Percentiles rank a stretch among this genome's conserved stretches.
Conservation (phyloP, 64 coral and sea anemone genomes). For the Pocillopora verrucosa region DNA sequence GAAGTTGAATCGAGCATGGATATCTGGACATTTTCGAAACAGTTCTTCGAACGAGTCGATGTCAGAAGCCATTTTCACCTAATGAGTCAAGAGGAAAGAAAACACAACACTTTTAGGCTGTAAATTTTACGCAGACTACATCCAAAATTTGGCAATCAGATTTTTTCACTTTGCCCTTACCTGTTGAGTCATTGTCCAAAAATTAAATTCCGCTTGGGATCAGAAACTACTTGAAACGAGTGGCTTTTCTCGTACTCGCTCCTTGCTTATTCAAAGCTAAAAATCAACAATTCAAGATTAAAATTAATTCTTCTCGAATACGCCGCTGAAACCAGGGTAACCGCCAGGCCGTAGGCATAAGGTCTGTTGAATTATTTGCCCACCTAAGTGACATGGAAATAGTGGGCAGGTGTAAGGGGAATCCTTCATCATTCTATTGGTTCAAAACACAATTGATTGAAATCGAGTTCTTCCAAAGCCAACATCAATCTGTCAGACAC, state of each 20-base stretch:
- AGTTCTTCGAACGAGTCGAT: background rate
- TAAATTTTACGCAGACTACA: background rate
- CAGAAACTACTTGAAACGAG: background rate
- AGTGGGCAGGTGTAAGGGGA: background rate
- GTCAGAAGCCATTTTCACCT: background rate
- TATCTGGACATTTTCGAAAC: background rate
- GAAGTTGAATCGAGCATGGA: conserved; percentile 8
- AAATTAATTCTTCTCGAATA: conserved; percentile 16
- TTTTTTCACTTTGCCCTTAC: background rate
- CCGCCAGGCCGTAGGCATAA: background rate
- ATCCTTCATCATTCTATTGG: conserved; percentile 5
- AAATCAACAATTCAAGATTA: background rate
- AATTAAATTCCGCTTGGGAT: background rate
- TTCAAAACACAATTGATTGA: conserved; percentile 9
- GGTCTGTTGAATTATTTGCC: background rate
- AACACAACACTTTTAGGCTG: background rate
- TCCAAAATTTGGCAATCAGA: background rate
- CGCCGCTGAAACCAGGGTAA: background rate
- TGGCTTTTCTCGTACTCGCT: background rate
- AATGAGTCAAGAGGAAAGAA: background rate
- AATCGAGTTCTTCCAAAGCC: background rate
- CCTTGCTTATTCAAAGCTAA: background rate
- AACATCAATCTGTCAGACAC: conserved; percentile 22
- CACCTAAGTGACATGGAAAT: background rate
- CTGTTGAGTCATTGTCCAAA: background rate